phyloP scores from a whole-genome alignment of 2,888 invertebrate genomes.

The Parascotia fuliginaria region DNA sequence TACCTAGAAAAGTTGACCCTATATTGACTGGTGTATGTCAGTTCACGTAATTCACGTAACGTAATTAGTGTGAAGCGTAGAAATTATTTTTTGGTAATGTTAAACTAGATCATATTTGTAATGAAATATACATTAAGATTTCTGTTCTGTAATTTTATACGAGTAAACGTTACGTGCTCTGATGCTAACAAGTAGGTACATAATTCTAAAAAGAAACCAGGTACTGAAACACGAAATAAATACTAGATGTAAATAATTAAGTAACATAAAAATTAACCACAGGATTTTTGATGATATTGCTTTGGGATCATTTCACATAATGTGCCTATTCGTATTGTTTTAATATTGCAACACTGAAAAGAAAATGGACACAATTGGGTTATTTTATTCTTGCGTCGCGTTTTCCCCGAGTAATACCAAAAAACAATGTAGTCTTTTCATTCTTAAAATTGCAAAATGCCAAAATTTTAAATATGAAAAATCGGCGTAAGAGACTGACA shows the following conservation, averaged over 20 bases:
- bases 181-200: conserved; percentile 11
- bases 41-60: neutral
- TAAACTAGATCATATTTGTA: conserved; percentile 33
- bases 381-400: neutral
- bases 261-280: too few species aligned
- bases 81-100: conserved; percentile 27
- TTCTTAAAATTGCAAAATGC: too few species aligned
- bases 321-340: conserved; percentile 24
- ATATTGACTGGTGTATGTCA: neutral
- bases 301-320: conserved; percentile 6
- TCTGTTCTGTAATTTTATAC: conserved; percentile 11
- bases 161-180: conserved; percentile 23
- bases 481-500: too few species aligned
- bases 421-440: neutral
- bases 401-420: neutral
- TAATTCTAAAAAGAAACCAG: neutral
- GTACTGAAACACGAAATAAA: neutral
- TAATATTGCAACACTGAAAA: conserved; percentile 23
- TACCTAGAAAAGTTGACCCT: neutral
- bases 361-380: neutral
- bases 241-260: neutral
- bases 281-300: conserved; percentile 2
- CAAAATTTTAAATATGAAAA: too few species aligned
- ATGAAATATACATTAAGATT: conserved; percentile 25
- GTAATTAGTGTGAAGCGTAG: neutral